These are phyloP conservation scores for Archips xylosteana DNA, from an alignment of 2,888 invertebrate species.

Conservation along the genomic window DNA sequence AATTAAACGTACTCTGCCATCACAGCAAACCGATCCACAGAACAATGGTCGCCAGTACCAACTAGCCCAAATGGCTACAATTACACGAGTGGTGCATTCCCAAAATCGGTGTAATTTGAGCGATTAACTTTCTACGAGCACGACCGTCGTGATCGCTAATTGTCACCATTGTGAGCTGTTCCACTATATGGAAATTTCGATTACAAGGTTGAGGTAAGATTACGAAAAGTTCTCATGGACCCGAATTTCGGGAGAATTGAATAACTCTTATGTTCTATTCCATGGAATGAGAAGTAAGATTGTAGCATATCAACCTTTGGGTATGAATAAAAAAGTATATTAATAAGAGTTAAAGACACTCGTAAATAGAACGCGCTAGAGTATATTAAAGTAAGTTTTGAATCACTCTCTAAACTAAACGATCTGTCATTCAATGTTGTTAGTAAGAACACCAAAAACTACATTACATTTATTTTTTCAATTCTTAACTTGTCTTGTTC, in stretches of 20 bases:
- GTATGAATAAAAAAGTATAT: too few relatives aligned
- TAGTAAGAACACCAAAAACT: too few relatives aligned
- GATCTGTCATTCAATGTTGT: too few relatives aligned
- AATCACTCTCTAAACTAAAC: too few relatives aligned
- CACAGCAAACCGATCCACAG: not conserved
- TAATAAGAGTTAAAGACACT: too few relatives aligned
- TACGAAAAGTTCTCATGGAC: not conserved
- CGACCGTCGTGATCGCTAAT: slow-evolving; percentile 48
- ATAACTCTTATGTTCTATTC: not conserved
- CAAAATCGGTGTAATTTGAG: slow-evolving; percentile 57
- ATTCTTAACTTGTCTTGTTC: too few relatives aligned
- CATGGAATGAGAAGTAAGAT: not conserved
- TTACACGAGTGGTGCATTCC: slow-evolving; percentile 45
- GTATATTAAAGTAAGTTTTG: too few relatives aligned
- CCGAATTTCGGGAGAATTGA: not conserved
- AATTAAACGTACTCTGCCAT: not conserved
- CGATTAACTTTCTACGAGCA: slow-evolving; percentile 67
- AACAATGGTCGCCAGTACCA: slow-evolving; percentile 7
- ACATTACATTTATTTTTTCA: too few relatives aligned
- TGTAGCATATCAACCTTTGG: too few relatives aligned
- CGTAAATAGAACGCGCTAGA: too few relatives aligned
- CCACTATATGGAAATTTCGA: slow-evolving; percentile 2
- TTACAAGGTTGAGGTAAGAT: not conserved
- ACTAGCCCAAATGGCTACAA: slow-evolving; percentile 11
- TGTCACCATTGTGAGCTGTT: slow-evolving; percentile 2